Evolutionary conservation across 2,888 invertebrate genomes (phyloP), one percentile per base, ranked within the genome.

Genomic region (Eudemis profundana): DNA sequence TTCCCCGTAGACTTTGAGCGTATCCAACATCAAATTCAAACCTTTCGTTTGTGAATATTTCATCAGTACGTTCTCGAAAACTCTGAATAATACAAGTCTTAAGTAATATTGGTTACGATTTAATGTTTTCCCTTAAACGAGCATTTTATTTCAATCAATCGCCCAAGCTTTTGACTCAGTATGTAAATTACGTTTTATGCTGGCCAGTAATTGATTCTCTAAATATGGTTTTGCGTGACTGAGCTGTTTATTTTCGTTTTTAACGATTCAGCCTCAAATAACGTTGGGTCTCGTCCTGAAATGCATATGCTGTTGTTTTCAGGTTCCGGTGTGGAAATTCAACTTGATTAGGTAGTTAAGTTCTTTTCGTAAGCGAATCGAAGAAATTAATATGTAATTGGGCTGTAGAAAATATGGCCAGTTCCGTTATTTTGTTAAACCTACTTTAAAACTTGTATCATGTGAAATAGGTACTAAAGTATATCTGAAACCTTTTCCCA

Each of bases 151-250:
- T 57, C 38, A 57, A 64, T 67, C 65, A 54, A 59, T 67, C 60
- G 64, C 10, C 29, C 29, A 38, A 29, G 29, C 64, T 44, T 50
- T 57, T 40, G 56, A 44, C 50, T 51, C 27, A 36, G 60, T 66
- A 53, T 61, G 59, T 66, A 69, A 69, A 68, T n/a, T 68, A 71
- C 47, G 60, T 67, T 64, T 65, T 36, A 56, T 66, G 46, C 51
- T 60, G 62, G 42, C 61, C 68, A 65, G 71, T 78, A 83, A 86
- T 84, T 82, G 83, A 81, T 84, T 83, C 78, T 74, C 79, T 84
- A 84, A 84, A 82, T 84, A 79, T 78, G 74, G 77, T 81, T 82
- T 85, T 78, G 86, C 86, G 84, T 85, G 85, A 72, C 65, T 47
- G 42, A 70, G 67, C 70, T 74, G 71, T 75, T 78, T 70, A 70